These are phyloP conservation scores for Mechanitis messenoides DNA, from an alignment of 2,888 invertebrate species.

Conservation along the genomic window DNA sequence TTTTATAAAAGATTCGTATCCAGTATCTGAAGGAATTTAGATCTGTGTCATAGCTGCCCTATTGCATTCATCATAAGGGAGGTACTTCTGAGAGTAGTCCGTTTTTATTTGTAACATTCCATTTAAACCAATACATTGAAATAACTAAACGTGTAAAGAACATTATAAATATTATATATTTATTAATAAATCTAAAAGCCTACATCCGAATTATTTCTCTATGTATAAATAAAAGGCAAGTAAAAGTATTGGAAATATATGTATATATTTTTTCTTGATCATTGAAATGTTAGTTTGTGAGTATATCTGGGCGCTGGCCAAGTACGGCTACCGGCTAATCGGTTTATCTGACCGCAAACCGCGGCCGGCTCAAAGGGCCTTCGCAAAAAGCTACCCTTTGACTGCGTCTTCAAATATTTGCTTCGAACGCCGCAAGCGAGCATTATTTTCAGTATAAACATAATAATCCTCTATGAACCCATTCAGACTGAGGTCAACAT, in stretches of 20 bases:
- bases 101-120: constrained; percentile 52
- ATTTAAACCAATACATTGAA: constrained; percentile 38
- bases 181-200: neutral
- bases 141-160: constrained; percentile 43
- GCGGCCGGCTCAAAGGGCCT: constrained; percentile 60
- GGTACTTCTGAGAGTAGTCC: constrained; percentile 62
- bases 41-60: constrained; percentile 11
- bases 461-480: constrained; percentile 62
- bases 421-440: constrained; percentile 61
- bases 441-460: constrained; percentile 74
- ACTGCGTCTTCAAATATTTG: constrained; percentile 73
- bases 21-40: constrained; percentile 6
- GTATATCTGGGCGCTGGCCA: constrained; percentile 10
- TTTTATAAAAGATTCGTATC: constrained; percentile 2
- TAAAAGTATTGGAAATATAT: no score
- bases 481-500: constrained; percentile 45
- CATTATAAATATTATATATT: neutral
- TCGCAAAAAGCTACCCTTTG: constrained; percentile 70
- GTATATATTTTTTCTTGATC: no score
- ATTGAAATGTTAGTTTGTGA: no score
- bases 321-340: constrained; percentile 42
- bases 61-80: constrained; percentile 47
- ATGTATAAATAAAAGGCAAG: neutral
- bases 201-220: neutral
- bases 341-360: constrained; percentile 70